Percentiles rank a stretch among this genome's conserved stretches.
Conservation (phyloP, 2,797 vertebrate species). For the Spinus olivaceus region DNA sequence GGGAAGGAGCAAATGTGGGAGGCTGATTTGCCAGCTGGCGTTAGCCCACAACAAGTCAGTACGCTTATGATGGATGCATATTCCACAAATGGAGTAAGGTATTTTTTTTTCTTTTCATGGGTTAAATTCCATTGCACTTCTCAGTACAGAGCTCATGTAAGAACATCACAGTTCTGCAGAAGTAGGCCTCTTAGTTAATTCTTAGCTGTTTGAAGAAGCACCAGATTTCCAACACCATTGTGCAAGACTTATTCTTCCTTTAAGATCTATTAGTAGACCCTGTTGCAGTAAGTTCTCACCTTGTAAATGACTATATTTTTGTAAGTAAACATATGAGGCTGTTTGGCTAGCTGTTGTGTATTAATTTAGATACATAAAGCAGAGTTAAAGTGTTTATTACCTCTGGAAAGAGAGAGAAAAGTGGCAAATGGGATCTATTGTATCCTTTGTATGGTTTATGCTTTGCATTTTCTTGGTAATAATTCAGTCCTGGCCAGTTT, state of each 20-base stretch:
- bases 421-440: background rate
- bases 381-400: background rate
- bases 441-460: background rate
- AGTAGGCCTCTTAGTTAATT: background rate
- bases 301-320: background rate
- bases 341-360: background rate
- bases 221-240: background rate
- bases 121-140: background rate
- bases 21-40: rapidly evolving
- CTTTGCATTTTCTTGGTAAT: background rate
- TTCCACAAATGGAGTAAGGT: background rate
- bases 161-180: background rate
- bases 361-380: background rate
- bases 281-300: background rate
- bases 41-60: background rate
- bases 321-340: background rate
- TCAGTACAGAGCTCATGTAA: background rate
- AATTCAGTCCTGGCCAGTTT: background rate
- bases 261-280: background rate
- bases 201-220: background rate
- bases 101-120: background rate
- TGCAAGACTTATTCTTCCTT: background rate
- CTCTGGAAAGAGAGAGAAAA: background rate
- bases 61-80: background rate
- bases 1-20: background rate